These are phyloP conservation scores for Lasius platythorax DNA, from an alignment of 2,888 invertebrate genomes.

Conservation along the genomic window DNA sequence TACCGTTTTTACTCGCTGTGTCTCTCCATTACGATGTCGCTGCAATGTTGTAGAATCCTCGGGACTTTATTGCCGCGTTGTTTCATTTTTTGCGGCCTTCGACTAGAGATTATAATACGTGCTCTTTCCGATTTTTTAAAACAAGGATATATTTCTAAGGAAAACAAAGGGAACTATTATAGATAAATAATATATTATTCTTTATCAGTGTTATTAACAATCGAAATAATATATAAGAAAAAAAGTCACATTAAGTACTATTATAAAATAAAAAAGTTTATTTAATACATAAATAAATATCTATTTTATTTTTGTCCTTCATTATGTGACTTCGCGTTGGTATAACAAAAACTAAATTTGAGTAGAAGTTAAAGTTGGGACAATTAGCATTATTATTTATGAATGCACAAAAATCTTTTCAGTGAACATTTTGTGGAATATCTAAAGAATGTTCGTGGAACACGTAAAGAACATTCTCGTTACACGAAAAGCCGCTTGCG, in stretches of 20 bases:
- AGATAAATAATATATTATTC: not conserved
- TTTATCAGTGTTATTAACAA: not conserved
- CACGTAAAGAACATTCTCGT: not conserved
- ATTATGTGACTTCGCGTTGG: not conserved
- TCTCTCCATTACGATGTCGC: slow-evolving; percentile 45
- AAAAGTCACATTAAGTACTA: not conserved
- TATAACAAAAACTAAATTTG: not conserved
- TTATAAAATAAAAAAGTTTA: not conserved
- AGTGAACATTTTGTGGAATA: slow-evolving; percentile 13
- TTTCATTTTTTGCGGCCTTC: slow-evolving; percentile 14
- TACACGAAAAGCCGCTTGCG: not conserved
- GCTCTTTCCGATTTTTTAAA: not conserved
- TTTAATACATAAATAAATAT: not conserved
- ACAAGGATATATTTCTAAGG: not conserved
- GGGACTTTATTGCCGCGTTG: slow-evolving; percentile 25
- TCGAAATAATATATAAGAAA: not conserved
- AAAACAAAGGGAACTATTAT: not conserved
- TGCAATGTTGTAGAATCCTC: slow-evolving; percentile 28
- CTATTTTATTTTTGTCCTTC: not conserved
- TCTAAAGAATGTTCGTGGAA: slow-evolving; percentile 22
- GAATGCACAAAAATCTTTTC: slow-evolving; percentile 4
- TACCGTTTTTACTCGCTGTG: slow-evolving; percentile 28
- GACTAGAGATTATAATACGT: not conserved
- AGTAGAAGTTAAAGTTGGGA: slow-evolving; percentile 13
- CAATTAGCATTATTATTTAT: slow-evolving; percentile 3